Percentiles rank a stretch among this genome's conserved stretches.
Evolutionary conservation across 53 echinoderm and acorn worm species (phyloP).

Genomic region (Holothuria scabra): DNA sequence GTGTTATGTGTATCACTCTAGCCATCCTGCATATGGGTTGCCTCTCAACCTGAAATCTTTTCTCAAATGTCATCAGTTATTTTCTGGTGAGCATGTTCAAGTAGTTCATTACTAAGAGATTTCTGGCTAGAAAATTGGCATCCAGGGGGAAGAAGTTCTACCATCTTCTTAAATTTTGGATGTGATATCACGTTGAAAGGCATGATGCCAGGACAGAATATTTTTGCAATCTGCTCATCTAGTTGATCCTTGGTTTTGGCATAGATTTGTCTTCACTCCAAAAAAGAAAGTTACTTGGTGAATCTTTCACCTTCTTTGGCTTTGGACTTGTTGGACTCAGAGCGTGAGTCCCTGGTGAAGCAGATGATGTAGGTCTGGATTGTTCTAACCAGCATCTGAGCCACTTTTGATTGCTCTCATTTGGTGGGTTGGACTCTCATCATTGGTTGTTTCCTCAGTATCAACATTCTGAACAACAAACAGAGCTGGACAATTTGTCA

Average conservation of each 20-base stretch:
- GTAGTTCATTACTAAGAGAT: slow-evolving; percentile 28
- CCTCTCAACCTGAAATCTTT: slow-evolving; percentile 14
- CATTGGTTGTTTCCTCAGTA: not conserved
- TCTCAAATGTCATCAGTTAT: not conserved
- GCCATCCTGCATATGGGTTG: slow-evolving; percentile 20
- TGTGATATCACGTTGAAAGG: slow-evolving; percentile 34
- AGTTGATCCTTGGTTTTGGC: slow-evolving; percentile 39
- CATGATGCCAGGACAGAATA: slow-evolving; percentile 29
- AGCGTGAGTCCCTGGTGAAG: too few species aligned
- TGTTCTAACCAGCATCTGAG: not conserved
- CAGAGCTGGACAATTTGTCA: slow-evolving; percentile 9
- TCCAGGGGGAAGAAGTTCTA: slow-evolving; percentile 44
- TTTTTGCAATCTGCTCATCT: slow-evolving; percentile 26
- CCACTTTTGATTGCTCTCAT: not conserved
- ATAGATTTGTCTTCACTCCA: slow-evolving; percentile 26
- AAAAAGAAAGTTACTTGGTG: not conserved
- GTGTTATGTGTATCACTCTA: slow-evolving; percentile 43
- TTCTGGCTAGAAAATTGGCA: slow-evolving; percentile 13
- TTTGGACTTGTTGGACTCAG: too few species aligned
- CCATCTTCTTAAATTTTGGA: slow-evolving; percentile 46
- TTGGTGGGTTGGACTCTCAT: not conserved
- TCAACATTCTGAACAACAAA: not conserved
- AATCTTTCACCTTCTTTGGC: slow-evolving; percentile 8
- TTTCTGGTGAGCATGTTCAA: slow-evolving; percentile 23
- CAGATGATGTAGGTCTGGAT: slow-evolving; percentile 4